These are phyloP conservation scores for Oreochromis spilurus DNA, from an alignment of 2,113 vertebrate species.

Conservation along the genomic window DNA sequence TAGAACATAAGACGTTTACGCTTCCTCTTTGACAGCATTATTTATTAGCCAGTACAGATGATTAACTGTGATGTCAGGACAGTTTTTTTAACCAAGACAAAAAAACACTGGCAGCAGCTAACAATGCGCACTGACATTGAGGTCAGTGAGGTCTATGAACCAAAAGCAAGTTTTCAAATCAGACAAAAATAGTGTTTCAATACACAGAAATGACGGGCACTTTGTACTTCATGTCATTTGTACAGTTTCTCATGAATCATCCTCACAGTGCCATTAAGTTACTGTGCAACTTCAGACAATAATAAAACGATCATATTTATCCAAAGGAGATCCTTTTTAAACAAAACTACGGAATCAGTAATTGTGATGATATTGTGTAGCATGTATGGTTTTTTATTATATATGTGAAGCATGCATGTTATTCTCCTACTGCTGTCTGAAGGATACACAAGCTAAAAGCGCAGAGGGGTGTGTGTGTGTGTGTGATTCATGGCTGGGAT, in stretches of 20 bases:
- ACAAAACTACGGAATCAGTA: conserved; percentile 1
- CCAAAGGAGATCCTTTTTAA: background rate
- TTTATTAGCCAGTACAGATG: conserved; percentile 59
- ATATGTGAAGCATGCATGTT: conserved; percentile 49
- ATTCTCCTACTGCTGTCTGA: conserved; percentile 6
- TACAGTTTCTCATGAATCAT: background rate
- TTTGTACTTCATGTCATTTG: background rate
- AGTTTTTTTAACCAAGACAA: background rate
- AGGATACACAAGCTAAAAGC: conserved; percentile 4
- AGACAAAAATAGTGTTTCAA: conserved; percentile 3
- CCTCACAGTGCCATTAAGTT: background rate
- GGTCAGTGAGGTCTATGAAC: conserved; percentile 15
- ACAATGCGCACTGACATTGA: background rate
- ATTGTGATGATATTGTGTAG: conserved; percentile 4
- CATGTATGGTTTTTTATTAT: background rate
- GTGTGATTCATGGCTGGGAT: background rate
- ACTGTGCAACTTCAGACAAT: conserved; percentile 1
- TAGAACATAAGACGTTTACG: background rate
- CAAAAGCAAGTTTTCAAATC: background rate
- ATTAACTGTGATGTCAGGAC: conserved; percentile 29
- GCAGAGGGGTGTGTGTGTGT: background rate
- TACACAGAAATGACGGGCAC: background rate
- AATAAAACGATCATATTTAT: background rate
- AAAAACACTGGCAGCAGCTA: conserved; percentile 4
- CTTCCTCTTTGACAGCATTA: background rate